A percentile compares a stretch with the other conserved stretches of the same genome.
Evolutionary conservation across 2,113 vertebrate genomes (phyloP).

Genomic region (Prinia subflava): DNA sequence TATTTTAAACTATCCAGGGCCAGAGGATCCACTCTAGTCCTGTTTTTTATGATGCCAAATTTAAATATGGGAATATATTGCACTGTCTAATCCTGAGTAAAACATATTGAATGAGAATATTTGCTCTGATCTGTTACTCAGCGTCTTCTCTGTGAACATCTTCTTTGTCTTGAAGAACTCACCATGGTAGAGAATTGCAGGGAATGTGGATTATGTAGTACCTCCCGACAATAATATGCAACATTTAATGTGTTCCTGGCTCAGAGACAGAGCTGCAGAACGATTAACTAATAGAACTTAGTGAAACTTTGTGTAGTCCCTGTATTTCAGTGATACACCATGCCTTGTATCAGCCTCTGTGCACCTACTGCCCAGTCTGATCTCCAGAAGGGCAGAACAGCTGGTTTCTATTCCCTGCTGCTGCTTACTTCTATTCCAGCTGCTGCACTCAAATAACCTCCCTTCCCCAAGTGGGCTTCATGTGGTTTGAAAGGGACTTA

Average conservation of each 20-base stretch:
- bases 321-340: background rate
- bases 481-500: constrained; percentile 41
- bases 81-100: background rate
- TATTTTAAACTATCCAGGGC: background rate
- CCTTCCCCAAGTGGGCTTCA: constrained; percentile 33
- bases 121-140: background rate
- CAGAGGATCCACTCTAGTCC: background rate
- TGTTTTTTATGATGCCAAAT: background rate
- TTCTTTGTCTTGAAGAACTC: background rate
- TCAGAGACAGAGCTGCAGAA: background rate
- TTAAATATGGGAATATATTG: background rate
- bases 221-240: background rate
- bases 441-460: constrained; percentile 35
- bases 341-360: background rate
- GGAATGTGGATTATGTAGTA: background rate
- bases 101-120: background rate
- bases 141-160: background rate
- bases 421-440: constrained; percentile 23
- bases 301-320: background rate
- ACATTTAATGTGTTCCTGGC: background rate
- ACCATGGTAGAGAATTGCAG: background rate
- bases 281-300: background rate
- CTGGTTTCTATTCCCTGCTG: constrained; percentile 24
- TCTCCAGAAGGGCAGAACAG: constrained; percentile 24
- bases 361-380: background rate